Conservation (phyloP, 2,797 vertebrate genomes). For the Buceros bicornis region DNA sequence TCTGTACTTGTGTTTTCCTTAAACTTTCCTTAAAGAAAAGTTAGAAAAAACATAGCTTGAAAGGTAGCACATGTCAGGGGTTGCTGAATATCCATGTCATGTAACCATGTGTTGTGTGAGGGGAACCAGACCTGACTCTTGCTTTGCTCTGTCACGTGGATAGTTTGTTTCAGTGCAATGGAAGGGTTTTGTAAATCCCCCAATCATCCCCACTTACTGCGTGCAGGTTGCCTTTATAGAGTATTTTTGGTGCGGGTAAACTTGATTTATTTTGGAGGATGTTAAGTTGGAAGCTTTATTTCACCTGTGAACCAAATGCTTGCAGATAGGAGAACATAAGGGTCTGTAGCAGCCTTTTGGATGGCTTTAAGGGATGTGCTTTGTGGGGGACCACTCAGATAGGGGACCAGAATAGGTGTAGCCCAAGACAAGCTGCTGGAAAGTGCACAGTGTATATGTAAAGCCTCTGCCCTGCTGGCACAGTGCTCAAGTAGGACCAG, state of each 20-base stretch:
- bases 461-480: background rate
- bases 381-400: accelerated
- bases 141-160: background rate
- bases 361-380: too few species aligned
- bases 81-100: accelerated
- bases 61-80: accelerated
- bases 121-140: background rate
- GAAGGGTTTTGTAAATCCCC: background rate
- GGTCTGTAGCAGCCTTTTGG: background rate
- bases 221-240: background rate
- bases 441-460: accelerated
- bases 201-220: accelerated
- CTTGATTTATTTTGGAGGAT: background rate
- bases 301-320: accelerated
- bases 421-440: background rate
- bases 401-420: accelerated
- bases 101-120: background rate
- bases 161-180: background rate
- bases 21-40: background rate
- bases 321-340: accelerated
- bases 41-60: background rate
- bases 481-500: background rate
- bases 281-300: background rate
- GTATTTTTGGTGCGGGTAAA: background rate
- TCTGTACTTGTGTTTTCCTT: background rate